Evolutionary conservation across 1,140 invertebrate species (phyloP), one percentile per base, ranked within the genome.

Genomic region (Danaus melanippus): DNA sequence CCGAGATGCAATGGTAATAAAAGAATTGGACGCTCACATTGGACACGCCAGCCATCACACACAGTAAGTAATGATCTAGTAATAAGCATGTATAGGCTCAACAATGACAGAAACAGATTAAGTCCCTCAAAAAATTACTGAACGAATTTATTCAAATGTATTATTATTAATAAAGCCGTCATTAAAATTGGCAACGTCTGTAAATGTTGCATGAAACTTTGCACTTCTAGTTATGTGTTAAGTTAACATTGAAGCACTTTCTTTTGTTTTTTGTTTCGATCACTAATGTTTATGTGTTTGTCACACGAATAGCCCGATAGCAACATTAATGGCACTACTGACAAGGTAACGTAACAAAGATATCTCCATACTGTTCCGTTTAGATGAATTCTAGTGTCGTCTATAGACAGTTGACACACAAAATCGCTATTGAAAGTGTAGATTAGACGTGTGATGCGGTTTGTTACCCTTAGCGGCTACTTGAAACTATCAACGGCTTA

Each of bases 271-370:
- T 74, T 76, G 73, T 67, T 66, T 75, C 68, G 64, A 71, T 83
- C 71, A 85, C 79, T 85, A 85, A 85, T 82, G 67, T 72, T 10
- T 70, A 70, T 84, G 70, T 84, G 70, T 82, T 85, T 85, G 76
- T 82, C 77, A 83, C 78, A 76, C 76, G 50, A 90, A 89, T 91
- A 94, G 93, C 92, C 92, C 93, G 87, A 92, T 94, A 91, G 93
- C 92, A 90, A 93, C 91, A 89, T 92, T 94, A 90, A 92, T 94
- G 92, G 92, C 92, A 90, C 89, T 94, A 80, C 90, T 94, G 85
- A 90, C 92, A 90, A 95, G 93, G 93, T 94, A 95, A 92, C 86
- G 90, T 91, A 89, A 87, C 64, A 70, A 58, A 56, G 42, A 65
- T 63, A 70, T 61, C 60, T 65, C 71, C 58, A 69, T 69, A 64